phyloP scores from a whole-genome alignment of 2,113 vertebrate species.

The Phocoena sinus region DNA sequence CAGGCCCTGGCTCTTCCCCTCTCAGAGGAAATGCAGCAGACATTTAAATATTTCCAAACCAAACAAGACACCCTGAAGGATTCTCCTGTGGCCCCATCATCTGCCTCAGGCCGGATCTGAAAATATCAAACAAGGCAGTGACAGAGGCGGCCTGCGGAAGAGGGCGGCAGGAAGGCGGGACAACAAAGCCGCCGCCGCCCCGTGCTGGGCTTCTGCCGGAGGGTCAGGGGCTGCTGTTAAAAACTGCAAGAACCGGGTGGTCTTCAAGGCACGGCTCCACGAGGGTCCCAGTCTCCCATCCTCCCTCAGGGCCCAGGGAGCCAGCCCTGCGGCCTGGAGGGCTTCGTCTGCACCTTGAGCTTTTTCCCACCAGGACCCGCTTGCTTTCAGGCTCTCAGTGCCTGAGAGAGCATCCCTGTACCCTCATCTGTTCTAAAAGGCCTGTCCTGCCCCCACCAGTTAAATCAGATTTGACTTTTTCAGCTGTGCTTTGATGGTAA shows the following conservation, averaged over 20 bases:
- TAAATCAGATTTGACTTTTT: background rate
- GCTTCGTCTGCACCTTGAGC: accelerated
- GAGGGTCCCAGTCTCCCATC: background rate
- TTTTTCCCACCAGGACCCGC: background rate
- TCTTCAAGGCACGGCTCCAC: background rate
- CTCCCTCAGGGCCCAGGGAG: background rate
- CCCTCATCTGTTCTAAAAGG: background rate
- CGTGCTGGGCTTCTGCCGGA: background rate
- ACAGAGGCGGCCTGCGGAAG: conserved; percentile 8
- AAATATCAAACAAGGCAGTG: conserved; percentile 67
- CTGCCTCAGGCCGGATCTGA: conserved; percentile 73
- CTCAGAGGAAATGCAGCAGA: conserved; percentile 82
- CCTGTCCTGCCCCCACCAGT: background rate
- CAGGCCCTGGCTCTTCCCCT: conserved; percentile 58
- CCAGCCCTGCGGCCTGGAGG: background rate
- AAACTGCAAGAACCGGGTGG: background rate
- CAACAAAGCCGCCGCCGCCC: background rate
- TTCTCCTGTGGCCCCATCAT: conserved; percentile 77
- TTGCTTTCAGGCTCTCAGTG: background rate
- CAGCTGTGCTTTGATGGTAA: background rate
- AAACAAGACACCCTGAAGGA: conserved; percentile 83
- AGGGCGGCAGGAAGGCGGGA: conserved; percentile 38
- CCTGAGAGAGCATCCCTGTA: background rate
- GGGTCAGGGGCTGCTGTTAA: background rate
- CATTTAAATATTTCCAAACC: conserved; percentile 83